Evolutionary conservation across 2,888 invertebrate genomes (phyloP).

Genomic region (Calameuta pallipes): DNA sequence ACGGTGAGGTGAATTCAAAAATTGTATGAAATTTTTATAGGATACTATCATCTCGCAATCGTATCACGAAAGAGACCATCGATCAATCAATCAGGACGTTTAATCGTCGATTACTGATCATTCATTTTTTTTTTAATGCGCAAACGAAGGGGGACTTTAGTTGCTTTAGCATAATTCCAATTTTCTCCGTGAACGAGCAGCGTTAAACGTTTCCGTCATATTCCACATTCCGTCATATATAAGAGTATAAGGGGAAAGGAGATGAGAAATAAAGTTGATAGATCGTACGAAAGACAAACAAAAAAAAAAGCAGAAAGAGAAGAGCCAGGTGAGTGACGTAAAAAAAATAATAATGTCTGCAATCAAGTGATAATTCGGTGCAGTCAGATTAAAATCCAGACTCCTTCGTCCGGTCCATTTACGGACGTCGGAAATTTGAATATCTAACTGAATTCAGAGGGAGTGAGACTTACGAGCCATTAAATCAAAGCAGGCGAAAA

Average conservation of each 20-base stretch:
- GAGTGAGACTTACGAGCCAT: constrained; percentile 40
- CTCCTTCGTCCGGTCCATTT: constrained; percentile 17
- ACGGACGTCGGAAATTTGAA: constrained; percentile 36
- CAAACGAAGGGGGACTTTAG: constrained; percentile 5
- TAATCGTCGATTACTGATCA: constrained; percentile 37
- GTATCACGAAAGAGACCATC: constrained; percentile 19
- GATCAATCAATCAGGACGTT: constrained; percentile 34
- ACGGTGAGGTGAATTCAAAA: too few species aligned
- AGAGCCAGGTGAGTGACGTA: constrained; percentile 4
- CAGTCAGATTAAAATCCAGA: constrained; percentile 47
- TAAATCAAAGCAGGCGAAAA: constrained; percentile 32
- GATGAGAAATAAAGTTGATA: constrained; percentile 8
- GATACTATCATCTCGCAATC: not conserved
- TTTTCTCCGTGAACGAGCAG: constrained; percentile 48
- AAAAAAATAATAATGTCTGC: constrained; percentile 15
- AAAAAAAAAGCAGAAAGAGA: constrained; percentile 13
- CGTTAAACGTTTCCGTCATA: too few species aligned
- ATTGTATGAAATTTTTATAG: too few species aligned
- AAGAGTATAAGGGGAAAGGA: too few species aligned
- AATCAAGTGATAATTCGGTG: constrained; percentile 47
- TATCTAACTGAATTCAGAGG: constrained; percentile 47
- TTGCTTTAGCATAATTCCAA: constrained; percentile 51
- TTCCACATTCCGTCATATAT: too few species aligned
- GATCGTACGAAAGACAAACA: constrained; percentile 9
- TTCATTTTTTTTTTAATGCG: constrained; percentile 26